Evolutionary conservation across 2,888 invertebrate species (phyloP), one percentile per base, ranked within the genome.

Genomic region (Perithous albicinctus): DNA sequence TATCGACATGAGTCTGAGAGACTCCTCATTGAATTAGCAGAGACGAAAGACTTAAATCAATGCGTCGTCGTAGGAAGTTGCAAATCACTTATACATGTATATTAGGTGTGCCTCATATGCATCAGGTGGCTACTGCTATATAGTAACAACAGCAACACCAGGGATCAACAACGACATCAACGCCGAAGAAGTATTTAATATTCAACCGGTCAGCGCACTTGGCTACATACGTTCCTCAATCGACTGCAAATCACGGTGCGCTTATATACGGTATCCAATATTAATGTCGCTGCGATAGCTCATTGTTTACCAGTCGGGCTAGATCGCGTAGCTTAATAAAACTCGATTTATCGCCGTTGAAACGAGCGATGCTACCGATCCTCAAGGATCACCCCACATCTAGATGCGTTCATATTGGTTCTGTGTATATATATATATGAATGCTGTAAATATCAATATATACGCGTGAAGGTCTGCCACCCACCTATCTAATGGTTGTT

Each of bases 231-330:
- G 85, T 84, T 85, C 78, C 76, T 80, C 69, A 61, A 51, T 79
- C 82, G 88, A 88, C 87, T 87, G 85, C 86, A 87, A 90, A 90
- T 89, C 85, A 77, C 74, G 75, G 54, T 46, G 38, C 61, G 54
- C 54, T 74, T 61, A 54, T 51, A 51, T 20, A 46, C 15, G 29
- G 20, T 35, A 56, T 43, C n/a, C 70, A 64, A 59, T 69, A 88
- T 90, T 88, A 88, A 86, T 84, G 59, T n/a, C 83, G 61, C 46
- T n/a, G 18, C 82, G 86, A 88, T 85, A 79, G 85, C 86, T 87
- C 84, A 90, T 90, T 88, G 89, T 90, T 88, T 83, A 79, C 84
- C 70, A 63, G 78, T 74, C 70, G 66, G 64, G 84, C 85, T 85
- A 56, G 41, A 64, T 35, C 56, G 54, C 59, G 54, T 51, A 51